These are phyloP conservation scores for Palaemon carinicauda DNA, from an alignment of 1,140 invertebrate genomes.

Conservation along the genomic window DNA sequence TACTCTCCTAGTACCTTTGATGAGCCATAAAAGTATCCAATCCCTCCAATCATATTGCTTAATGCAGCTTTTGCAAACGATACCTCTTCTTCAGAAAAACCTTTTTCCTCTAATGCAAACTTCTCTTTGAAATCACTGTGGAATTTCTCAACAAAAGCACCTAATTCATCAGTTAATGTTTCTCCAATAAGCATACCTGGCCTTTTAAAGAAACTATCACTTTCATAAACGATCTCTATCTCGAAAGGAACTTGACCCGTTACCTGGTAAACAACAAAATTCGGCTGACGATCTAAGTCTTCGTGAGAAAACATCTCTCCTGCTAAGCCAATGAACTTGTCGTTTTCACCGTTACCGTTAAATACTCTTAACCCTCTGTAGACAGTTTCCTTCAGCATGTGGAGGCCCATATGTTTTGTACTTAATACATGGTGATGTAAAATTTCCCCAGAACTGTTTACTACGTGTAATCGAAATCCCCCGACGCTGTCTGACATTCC, in stretches of 20 bases:
- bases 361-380: constrained; percentile 67
- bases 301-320: constrained; percentile 64
- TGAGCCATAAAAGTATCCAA: constrained; percentile 96
- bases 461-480: constrained; percentile 74
- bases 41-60: constrained; percentile 94
- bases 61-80: constrained; percentile 86
- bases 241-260: constrained; percentile 82
- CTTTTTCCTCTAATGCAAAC: constrained; percentile 71
- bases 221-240: constrained; percentile 86
- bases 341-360: constrained; percentile 63
- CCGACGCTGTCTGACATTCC: constrained; percentile 82
- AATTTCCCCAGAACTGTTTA: constrained; percentile 67
- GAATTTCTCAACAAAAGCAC: constrained; percentile 63
- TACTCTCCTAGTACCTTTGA: constrained; percentile 85
- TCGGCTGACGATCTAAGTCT: constrained; percentile 67
- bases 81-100: constrained; percentile 76
- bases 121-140: constrained; percentile 65
- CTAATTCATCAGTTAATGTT: constrained; percentile 63
- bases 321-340: constrained; percentile 65
- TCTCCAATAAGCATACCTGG: constrained; percentile 69
- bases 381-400: constrained; percentile 81
- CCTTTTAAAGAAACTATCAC: constrained; percentile 69
- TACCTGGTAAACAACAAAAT: constrained; percentile 85
- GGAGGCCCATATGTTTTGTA: constrained; percentile 75
- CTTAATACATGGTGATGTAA: constrained; percentile 78